These are phyloP conservation scores for Lycocorax pyrrhopterus DNA, from an alignment of 2,113 vertebrate genomes.

Conservation along the genomic window DNA sequence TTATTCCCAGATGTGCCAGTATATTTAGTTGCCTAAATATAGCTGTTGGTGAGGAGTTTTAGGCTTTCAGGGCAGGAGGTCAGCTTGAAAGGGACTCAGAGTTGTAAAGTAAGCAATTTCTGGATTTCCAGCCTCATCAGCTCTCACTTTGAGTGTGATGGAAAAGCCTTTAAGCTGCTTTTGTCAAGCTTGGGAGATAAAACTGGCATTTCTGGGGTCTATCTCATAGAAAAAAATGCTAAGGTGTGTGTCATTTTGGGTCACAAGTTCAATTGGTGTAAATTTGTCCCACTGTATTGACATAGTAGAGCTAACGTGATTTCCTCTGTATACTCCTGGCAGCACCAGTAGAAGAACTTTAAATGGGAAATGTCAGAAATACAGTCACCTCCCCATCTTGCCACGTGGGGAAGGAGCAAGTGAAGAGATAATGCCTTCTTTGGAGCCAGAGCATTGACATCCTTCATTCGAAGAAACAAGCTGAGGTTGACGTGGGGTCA, in stretches of 20 bases:
- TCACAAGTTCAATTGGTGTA: not conserved
- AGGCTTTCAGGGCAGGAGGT: conserved; percentile 56
- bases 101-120: conserved; percentile 61
- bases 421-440: not conserved
- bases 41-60: conserved; percentile 14
- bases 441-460: not conserved
- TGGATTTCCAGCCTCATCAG: conserved; percentile 56
- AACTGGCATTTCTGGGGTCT: conserved; percentile 22
- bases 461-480: not conserved
- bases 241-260: not conserved
- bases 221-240: not conserved
- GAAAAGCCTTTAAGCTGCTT: conserved; percentile 38
- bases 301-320: not conserved
- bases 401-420: not conserved
- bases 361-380: not conserved
- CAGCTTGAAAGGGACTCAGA: conserved; percentile 55
- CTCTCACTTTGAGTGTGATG: conserved; percentile 37
- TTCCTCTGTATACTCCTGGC: not conserved
- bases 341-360: not conserved
- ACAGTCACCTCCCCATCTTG: not conserved
- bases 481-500: accelerated
- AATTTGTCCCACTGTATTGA: not conserved
- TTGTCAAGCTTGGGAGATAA: conserved; percentile 31
- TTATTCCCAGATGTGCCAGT: conserved; percentile 61
- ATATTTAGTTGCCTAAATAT: conserved; percentile 55